A percentile compares a stretch with the other conserved stretches of the same genome.
Evolutionary conservation across 2,888 invertebrate species (phyloP).

Genomic region (Euproctis similis): DNA sequence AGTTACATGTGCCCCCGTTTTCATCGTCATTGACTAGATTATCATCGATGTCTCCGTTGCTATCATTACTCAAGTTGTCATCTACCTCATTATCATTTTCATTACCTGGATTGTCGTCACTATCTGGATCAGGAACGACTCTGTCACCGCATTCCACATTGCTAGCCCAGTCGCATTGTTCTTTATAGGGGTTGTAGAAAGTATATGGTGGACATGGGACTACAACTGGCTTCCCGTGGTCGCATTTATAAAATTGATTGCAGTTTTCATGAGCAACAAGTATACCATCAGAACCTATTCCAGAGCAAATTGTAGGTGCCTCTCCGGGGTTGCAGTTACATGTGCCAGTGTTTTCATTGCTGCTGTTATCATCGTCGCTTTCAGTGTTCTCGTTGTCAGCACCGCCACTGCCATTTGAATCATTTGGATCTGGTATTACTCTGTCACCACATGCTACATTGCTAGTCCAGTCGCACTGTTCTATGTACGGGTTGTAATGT

Average conservation of each 20-base stretch:
- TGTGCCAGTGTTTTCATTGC: neutral
- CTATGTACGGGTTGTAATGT: constrained; percentile 22
- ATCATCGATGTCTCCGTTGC: neutral
- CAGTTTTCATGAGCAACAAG: constrained; percentile 36
- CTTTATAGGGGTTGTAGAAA: constrained; percentile 26
- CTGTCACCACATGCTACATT: constrained; percentile 20
- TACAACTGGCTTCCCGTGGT: constrained; percentile 22
- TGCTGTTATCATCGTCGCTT: constrained; percentile 4
- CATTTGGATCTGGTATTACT: constrained; percentile 7
- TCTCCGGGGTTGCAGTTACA: constrained; percentile 21
- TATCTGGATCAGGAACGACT: constrained; percentile 11
- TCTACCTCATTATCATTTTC: constrained; percentile 1
- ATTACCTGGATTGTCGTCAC: neutral
- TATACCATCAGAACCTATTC: constrained; percentile 23
- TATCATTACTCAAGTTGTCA: neutral
- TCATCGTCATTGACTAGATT: neutral
- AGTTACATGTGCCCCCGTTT: constrained; percentile 15
- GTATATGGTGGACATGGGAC: constrained; percentile 21
- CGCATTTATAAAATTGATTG: constrained; percentile 34
- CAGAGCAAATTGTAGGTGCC: constrained; percentile 31
- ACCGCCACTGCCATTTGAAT: neutral
- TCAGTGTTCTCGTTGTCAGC: neutral
- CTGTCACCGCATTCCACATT: constrained; percentile 34
- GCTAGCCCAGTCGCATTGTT: constrained; percentile 34
- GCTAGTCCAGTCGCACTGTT: constrained; percentile 25